Evolutionary conservation across 1,140 invertebrate species (phyloP).

Genomic region (Steinernema khuongi): DNA sequence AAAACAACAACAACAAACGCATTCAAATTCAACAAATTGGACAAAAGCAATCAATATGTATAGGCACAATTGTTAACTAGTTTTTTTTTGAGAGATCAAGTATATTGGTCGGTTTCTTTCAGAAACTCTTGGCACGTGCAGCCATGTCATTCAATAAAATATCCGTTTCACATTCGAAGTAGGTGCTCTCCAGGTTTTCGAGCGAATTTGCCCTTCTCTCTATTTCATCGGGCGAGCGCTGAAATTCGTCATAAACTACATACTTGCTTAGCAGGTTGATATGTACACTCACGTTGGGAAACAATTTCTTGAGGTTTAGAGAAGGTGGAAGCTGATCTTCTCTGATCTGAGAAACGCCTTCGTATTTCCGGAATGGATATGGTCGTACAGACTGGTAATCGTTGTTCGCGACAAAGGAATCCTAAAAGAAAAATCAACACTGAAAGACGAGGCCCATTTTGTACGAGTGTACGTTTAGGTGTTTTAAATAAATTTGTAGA

Average conservation of each 20-base stretch:
- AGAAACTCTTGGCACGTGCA: neutral
- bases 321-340: neutral
- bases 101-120: too few species aligned
- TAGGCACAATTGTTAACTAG: too few species aligned
- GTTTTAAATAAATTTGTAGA: too few species aligned
- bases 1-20: too few species aligned
- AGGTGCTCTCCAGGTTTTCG: neutral
- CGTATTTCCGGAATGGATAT: neutral
- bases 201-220: neutral
- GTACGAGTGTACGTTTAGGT: too few species aligned
- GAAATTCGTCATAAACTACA: too few species aligned
- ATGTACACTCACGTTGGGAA: neutral
- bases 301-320: neutral
- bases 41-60: too few species aligned
- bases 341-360: neutral
- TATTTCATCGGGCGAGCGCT: neutral
- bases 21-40: too few species aligned
- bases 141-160: neutral
- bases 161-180: conserved; percentile 4
- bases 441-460: too few species aligned
- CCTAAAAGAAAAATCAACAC: neutral
- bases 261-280: too few species aligned
- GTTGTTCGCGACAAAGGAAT: neutral
- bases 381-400: neutral
- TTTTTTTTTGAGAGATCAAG: too few species aligned